Evolutionary conservation across 2,113 vertebrate genomes (phyloP), one percentile per base, ranked within the genome.

Genomic region (Lipophrys pholis): DNA sequence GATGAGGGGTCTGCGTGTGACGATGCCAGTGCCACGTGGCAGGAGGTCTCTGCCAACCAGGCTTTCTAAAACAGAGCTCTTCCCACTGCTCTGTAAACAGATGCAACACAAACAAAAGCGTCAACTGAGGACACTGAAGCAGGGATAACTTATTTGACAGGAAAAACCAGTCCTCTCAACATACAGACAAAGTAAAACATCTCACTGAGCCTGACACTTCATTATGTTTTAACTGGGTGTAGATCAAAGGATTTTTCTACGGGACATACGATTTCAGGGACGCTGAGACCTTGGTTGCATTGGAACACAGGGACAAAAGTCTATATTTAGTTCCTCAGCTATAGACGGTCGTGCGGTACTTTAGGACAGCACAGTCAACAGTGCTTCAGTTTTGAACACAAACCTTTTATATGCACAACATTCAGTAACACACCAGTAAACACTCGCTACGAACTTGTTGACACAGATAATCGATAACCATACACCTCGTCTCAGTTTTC

Each of bases 1-100:
- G 84, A 99, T 97, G 9, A 99, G 96, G 17, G 98, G 97, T 58
- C 98, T 94, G 38, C 98, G 95, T 11, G 98, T 99, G 86, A 99
- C 96, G 72, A 99, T 92, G 57, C 98, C 98, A n/a, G 97, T 99
- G 9, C 98, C 98, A 70, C 98, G 94, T 14, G 98, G 98, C 61
- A 99, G 93, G 73, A 99, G 93, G 91, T 99, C 98, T 64, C 93
- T 91, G 45, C 98, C 98, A 69, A 99, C 97, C 36, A 99, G 93
- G 85, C 97, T 98, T 90, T 99, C 98, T 82, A 99, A 90, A 60
- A 99, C 97, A 1, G 97, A 99, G 91, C 97, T 99, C 89, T 99
- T 99, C 60, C 98, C 98, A 69, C 98, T 99, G 93, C 98, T 99
- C 98, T 99, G 94, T 92, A 94, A 86, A 84, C 49, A 45, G 8